phyloP scores from a whole-genome alignment of 2,797 vertebrate species.

The Jordanella pulchra region DNA sequence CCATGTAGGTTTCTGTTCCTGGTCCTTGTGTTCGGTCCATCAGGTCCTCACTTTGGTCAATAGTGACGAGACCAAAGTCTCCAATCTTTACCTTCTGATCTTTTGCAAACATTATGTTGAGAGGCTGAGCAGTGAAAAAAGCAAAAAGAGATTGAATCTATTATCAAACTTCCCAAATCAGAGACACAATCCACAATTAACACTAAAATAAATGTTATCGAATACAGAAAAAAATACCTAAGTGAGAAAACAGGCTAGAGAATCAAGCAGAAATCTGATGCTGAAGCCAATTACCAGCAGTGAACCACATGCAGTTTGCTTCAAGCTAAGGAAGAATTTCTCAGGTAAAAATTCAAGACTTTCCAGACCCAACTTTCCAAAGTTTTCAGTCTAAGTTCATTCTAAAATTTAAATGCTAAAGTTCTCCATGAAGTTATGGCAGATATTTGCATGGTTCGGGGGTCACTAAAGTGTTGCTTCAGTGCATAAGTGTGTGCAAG shows the following conservation, averaged over 20 bases:
- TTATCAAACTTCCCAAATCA: neutral
- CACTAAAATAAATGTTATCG: neutral
- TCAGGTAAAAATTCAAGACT: too few species aligned
- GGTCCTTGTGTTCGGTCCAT: slow-evolving; percentile 58
- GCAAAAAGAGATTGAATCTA: neutral
- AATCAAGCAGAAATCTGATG: neutral
- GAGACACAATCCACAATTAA: neutral
- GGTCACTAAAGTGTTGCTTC: too few species aligned
- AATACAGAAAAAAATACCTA: neutral
- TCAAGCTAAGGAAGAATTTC: too few species aligned
- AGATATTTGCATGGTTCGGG: too few species aligned
- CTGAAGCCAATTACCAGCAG: neutral
- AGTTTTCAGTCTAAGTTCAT: too few species aligned
- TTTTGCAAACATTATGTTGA: slow-evolving; percentile 86
- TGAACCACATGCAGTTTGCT: too few species aligned
- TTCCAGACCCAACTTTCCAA: too few species aligned
- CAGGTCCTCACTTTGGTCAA: slow-evolving; percentile 20
- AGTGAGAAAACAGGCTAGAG: neutral
- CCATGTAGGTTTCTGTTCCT: slow-evolving; percentile 87
- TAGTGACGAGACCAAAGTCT: slow-evolving; percentile 90
- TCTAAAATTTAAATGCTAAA: too few species aligned
- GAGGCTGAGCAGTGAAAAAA: slow-evolving; percentile 75
- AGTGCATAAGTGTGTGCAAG: too few species aligned
- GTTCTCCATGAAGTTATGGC: too few species aligned
- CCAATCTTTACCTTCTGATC: slow-evolving; percentile 85